Evolutionary conservation across 2,888 invertebrate species (phyloP), one percentile per base, ranked within the genome.

Genomic region (Argyresthia goedartella): DNA sequence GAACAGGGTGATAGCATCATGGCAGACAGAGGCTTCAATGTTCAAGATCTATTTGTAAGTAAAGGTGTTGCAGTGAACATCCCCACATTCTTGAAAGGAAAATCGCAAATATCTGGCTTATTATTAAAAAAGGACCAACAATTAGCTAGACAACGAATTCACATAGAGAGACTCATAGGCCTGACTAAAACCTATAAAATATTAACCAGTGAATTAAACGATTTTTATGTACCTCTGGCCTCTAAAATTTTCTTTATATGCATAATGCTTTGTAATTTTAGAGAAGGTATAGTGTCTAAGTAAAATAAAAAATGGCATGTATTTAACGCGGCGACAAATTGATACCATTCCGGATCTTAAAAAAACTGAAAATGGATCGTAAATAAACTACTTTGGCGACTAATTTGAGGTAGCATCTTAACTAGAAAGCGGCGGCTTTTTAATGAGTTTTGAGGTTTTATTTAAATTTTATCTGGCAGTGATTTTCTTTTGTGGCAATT

Each of bases 71-170:
- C 39, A 10, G 34, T 50, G 25, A 53, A 53, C 33, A 52, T 44
- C 36, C 49, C 52, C n/a, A 49, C 52, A 13, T 53, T 50, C 13
- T 46, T 53, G 8, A 53, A 54, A 44, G 54, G 51, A 16, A 51
- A 51, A 43, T 36, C 50, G n/a, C 54, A 54, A 41, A 25, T 51
- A 7, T 49, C 54, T 11, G 54, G 47, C 6, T 4, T 41, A 3
- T 43, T 43, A 35, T 15, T 47, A 33, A 48, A 47, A 50, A 8
- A 1, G 4, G 45, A 62, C 56, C 34, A 67, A 57, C 49, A 65
- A 61, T 10, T 71, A 54, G 52, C 65, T 8, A 47, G 47, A 13
- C 16, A 53, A 25, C 16, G 53, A 7, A 42, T 53, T 16, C 52
- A 52, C 49, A 52, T 52, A 50, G 33, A n/a, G n/a, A 36, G 53